Evolutionary conservation across 2,888 invertebrate species (phyloP), one percentile per base, ranked within the genome.

Genomic region (Ophion ellenae): DNA sequence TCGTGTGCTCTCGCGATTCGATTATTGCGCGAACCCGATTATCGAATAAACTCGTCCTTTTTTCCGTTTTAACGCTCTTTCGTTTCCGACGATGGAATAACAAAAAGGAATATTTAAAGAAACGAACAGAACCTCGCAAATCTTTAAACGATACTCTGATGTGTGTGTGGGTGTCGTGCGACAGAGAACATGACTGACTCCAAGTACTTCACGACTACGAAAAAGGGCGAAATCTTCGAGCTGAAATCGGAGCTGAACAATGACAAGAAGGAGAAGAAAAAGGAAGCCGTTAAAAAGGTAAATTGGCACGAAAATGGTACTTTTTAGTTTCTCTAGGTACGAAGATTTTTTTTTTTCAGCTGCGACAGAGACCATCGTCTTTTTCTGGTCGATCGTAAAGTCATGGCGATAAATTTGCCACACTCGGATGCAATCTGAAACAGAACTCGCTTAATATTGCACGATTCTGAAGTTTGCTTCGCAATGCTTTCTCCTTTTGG

Each of bases 221-320:
- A 99, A 94, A 99, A 99, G 95, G 99, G 99, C 90, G 99, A 99
- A 95, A 99, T 99, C 93, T 99, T 99, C 95, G 99, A 99, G 95
- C 95, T 99, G 80, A 99, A 99, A 94, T 99, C 99, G 7, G 99
- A 99, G 94, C 95, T 99, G 81, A 99, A 99, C 94, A 99, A 99
- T 96, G 99, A 99, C 94, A 99, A 99, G 94, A 99, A 99, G 92
- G 99, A 99, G 93, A 99, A 99, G 95, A 99, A 99, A 94, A 98
- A 99, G 93, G 99, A 99, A 95, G 99, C 99, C 74, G 99, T 99
- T 0, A 99, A 99, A 94, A 99, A 99, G 96, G 99, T 99, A 94
- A 95, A 94, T 79, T 73, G 24, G 17, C 14, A 53, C 14, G 53
- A 53, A 17, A 53, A 14, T 53, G 53, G 2, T 17, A 17, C 11